Evolutionary conservation across 92 coral and sea anemone species (phyloP), one percentile per base, ranked within the genome.

Genomic region (Montipora capitata): DNA sequence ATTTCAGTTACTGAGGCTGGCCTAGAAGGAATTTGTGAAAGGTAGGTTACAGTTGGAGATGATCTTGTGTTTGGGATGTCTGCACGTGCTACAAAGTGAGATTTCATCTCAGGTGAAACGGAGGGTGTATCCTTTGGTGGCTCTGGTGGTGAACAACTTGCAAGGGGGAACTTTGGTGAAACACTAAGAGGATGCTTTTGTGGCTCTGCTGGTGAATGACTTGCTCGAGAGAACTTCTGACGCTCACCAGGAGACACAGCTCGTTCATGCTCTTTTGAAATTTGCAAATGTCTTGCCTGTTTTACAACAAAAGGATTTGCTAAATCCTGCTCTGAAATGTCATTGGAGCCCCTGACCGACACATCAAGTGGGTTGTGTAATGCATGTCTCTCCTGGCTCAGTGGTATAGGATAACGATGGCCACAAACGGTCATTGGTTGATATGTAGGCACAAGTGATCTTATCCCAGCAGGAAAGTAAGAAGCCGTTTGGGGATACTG

Each of bases 241-340:
- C 76, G n/a, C 41, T 76, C 96, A 20, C 74, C 90, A 18, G 98
- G 96, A 44, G 96, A 95, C 52, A 82, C 43, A 4, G 78, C 79
- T 35, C 80, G 88, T 20, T 74, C 88, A 57, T 82, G 45, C 7
- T 70, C 51, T 41, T 67, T 91, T 10, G 87, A n/a, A 7, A 68
- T 62, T 3, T 68, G 72, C n/a, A 87, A 18, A 65, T 88, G 95
- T 40, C 89, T 90, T 18, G 87, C 77, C 52, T 73, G 91, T 72
- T 59, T 95, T 15, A 92, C 73, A 4, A 95, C 48, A 82, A 95
- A 95, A 9, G 98, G 98, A 80, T 93, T 81, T 57, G 91, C 94
- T 68, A 95, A 72, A 11, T 95, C 98, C 58, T 95, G 96, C 66
- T 95, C 98, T 7, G 96, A 84, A 57, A 95, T 91, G 4, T 95